Evolutionary conservation across 2,797 vertebrate genomes (phyloP), one percentile per base, ranked within the genome.

Genomic region (Philypnodon macrostomus): DNA sequence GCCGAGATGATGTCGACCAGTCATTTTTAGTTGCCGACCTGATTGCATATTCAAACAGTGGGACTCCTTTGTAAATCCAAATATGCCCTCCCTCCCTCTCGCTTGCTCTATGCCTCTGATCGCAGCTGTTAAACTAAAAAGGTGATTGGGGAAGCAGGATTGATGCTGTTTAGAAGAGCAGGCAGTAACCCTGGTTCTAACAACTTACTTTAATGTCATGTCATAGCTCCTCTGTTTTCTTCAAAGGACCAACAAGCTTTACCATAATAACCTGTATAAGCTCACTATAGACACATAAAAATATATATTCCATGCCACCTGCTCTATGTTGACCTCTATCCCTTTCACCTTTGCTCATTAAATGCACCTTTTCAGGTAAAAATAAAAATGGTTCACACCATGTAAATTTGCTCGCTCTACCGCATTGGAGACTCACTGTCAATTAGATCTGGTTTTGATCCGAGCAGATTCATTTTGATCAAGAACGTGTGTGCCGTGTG

Each of bases 21-120:
- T 74, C 72, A 70, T 35, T 66, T 50, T 51, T 13, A 61, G 69
- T 69, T 29, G 63, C 65, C 67, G 88, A 87, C 85, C 81, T 90
- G 87, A 91, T 91, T 90, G 81, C 84, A 89, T 87, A 91, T 91
- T 90, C 88, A 87, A 83, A 87, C 56, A 73, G 67, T 52, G 39
- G 42, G 39, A 69, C 62, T 63, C 67, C 53, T 54, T 63, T n/a
- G 65, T 30, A 4, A 38, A 63, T 65, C 47, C 27, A 35, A 64
- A 11, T 24, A 39, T 55, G 18, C 54, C 45, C 37, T 52, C 53
- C 39, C 39, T 44, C 42, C 7, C 23, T 30, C 26, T 19, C 23
- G n/a, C n/a, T n/a, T n/a, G n/a, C n/a, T n/a, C n/a, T n/a, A n/a
- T 51, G 58, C 52, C 19, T 38, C 55, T 63, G 63, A 64, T 73